phyloP scores from a whole-genome alignment of 1,140 invertebrate species.

The Microplitis demolitor region DNA sequence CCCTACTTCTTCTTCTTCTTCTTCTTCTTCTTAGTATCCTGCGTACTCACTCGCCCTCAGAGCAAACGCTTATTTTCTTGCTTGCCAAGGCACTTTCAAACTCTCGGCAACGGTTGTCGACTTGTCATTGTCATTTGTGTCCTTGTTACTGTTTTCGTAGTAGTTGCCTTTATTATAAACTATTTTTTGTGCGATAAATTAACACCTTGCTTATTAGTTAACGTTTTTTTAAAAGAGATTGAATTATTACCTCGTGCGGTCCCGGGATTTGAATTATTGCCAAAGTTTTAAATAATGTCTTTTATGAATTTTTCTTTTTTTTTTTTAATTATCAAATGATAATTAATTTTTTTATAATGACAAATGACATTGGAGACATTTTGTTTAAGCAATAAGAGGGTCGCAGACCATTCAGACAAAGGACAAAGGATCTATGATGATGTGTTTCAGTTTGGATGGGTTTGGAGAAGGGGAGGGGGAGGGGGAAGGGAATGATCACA shows the following conservation, averaged over 20 bases:
- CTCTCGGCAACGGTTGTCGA: background rate
- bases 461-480: too few species aligned
- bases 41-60: too few species aligned
- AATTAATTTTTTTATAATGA: constrained; percentile 26
- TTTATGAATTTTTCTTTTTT: background rate
- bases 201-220: constrained; percentile 43
- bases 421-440: constrained; percentile 53
- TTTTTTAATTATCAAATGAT: background rate
- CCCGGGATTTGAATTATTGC: constrained; percentile 15
- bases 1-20: too few species aligned
- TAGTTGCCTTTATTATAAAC: constrained; percentile 32
- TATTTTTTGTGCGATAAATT: constrained; percentile 44
- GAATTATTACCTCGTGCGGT: constrained; percentile 31
- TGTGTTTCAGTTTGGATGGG: too few species aligned
- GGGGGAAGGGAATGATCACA: constrained; percentile 34
- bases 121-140: too few species aligned
- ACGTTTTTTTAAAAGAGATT: constrained; percentile 35
- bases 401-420: constrained; percentile 51
- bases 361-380: constrained; percentile 51
- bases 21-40: too few species aligned
- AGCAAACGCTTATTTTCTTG: too few species aligned
- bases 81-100: too few species aligned
- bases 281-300: background rate
- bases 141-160: too few species aligned
- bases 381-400: constrained; percentile 42